Evolutionary conservation across 2,113 vertebrate species (phyloP), one percentile per base, ranked within the genome.

Genomic region (Sprattus sprattus): DNA sequence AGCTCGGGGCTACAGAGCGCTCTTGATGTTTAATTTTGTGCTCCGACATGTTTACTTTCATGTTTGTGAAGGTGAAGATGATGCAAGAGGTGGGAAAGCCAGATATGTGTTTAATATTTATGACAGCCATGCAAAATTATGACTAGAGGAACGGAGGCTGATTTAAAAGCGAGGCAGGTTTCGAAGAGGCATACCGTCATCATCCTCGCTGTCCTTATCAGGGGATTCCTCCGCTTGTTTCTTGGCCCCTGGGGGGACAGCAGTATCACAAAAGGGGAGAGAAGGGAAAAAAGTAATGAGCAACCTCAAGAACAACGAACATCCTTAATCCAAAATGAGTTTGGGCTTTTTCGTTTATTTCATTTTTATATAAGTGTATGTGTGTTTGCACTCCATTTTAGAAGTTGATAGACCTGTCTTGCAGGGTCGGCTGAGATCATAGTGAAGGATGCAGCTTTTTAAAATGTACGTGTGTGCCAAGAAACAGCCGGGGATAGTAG

Each of bases 191-290:
- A 4, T 16, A 78, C 71, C 71, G 71, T 78, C 71, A 32, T 78
- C 71, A 78, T 78, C 71, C 71, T 78, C 71, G 71, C 71, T 78
- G 71, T 78, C 71, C 71, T 78, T 78, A 78, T 78, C 71, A 5
- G 25, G 71, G 71, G 71, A 39, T 39, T 78, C 71, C 71, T 78
- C 71, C 71, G 39, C 44, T 39, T 16, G 25, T 78, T 39, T 78
- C 71, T 78, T 78, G 71, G 25, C 71, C 71, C 71, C 71, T 78
- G 71, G 71, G 5, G 11, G 32, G 11, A 78, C 11, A 75, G 28
- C 25, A 4, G 28, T 4, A 78, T 78, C 64, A 25, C 64, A 71
- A 71, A 71, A 39, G 1, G 13, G 25, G 32, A 32, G 71, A 32
- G 25, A 3, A 32, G 13, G 39, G 28, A 39, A 78, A 78, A 39